Evolutionary conservation across 2,797 vertebrate species (phyloP).

Genomic region (Gila robusta): DNA sequence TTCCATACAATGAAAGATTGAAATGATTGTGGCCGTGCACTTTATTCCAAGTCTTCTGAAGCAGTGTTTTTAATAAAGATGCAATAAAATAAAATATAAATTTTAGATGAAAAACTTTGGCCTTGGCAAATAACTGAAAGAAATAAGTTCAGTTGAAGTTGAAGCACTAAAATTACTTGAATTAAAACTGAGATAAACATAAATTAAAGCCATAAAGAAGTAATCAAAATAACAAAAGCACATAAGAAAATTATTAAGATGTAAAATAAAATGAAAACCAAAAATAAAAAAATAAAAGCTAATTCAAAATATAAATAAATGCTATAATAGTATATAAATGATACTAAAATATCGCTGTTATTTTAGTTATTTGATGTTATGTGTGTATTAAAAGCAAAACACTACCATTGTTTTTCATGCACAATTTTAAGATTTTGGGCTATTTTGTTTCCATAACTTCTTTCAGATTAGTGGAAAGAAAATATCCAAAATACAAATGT

Average conservation of each 20-base stretch:
- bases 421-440: too few species aligned
- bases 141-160: background rate
- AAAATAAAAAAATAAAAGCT: background rate
- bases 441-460: too few species aligned
- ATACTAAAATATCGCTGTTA: background rate
- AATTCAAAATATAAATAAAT: too few species aligned
- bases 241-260: background rate
- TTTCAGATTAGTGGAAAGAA: too few species aligned
- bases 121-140: background rate
- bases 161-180: too few species aligned
- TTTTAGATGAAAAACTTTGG: background rate
- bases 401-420: too few species aligned
- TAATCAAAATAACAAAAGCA: background rate
- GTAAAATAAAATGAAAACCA: background rate
- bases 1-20: background rate
- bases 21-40: too few species aligned
- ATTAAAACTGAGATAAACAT: background rate
- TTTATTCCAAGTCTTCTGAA: too few species aligned
- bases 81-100: background rate
- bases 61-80: background rate
- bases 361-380: too few species aligned
- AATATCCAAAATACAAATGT: too few species aligned
- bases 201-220: background rate
- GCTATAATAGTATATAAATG: background rate
- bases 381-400: too few species aligned